phyloP scores from a whole-genome alignment of 2,888 invertebrate species.

The Agapostemon virescens region DNA sequence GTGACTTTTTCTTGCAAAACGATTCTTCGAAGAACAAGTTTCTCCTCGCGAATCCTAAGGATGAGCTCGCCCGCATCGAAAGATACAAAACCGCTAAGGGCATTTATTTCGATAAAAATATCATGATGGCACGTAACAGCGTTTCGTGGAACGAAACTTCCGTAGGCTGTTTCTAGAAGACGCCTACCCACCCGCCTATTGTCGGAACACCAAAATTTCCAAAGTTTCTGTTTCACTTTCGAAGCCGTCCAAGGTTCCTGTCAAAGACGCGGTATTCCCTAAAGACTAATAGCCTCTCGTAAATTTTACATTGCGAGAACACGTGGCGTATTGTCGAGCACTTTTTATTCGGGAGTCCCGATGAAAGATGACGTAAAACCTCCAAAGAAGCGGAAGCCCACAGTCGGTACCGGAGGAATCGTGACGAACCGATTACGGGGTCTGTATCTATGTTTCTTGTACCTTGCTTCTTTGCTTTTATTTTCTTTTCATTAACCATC shows the following conservation, averaged over 20 bases:
- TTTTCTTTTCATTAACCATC: background rate
- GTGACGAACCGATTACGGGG: background rate
- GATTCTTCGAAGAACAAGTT: background rate
- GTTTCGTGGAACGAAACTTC: background rate
- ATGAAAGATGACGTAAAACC: background rate
- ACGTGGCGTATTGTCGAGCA: background rate
- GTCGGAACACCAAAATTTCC: background rate
- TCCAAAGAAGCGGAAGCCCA: background rate
- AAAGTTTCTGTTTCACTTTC: background rate
- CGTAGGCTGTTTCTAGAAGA: background rate
- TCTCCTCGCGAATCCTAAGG: background rate
- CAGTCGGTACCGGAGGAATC: background rate
- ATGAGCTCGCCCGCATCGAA: background rate
- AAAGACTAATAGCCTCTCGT: background rate
- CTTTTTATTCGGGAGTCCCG: background rate
- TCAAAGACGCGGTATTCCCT: background rate
- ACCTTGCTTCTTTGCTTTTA: background rate
- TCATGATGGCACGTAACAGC: background rate
- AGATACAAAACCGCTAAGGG: background rate
- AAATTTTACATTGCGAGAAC: background rate
- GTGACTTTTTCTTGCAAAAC: background rate
- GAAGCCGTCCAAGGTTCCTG: background rate
- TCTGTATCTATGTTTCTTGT: constrained; percentile 1
- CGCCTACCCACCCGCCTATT: background rate
- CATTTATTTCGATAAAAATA: background rate